Conservation (phyloP, 1,140 invertebrate species). For the Micrasema minimum region DNA sequence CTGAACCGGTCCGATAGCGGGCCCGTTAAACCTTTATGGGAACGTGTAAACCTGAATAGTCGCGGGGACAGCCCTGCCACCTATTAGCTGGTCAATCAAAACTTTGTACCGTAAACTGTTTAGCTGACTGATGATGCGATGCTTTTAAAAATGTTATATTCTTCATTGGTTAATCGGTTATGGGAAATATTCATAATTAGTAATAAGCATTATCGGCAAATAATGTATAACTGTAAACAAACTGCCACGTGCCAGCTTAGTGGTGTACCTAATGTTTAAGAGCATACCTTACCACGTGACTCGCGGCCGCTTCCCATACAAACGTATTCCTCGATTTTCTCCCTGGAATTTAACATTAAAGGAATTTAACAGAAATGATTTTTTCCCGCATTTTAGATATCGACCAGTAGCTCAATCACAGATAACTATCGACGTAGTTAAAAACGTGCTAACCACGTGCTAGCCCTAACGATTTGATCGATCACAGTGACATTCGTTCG, state of each 20-base stretch:
- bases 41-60: slow-evolving; percentile 20
- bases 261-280: no score
- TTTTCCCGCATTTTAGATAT: no score
- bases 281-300: no score
- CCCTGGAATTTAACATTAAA: no score
- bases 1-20: slow-evolving; percentile 46
- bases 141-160: not conserved
- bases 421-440: no score
- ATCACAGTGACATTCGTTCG: no score
- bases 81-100: slow-evolving; percentile 41
- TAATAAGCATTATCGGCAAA: not conserved
- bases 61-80: not conserved
- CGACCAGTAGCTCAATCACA: no score
- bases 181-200: not conserved
- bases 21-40: slow-evolving; percentile 49
- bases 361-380: no score
- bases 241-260: not conserved
- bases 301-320: no score
- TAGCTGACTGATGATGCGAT: not conserved
- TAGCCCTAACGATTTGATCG: no score
- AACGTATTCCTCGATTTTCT: no score
- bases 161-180: not conserved
- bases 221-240: not conserved
- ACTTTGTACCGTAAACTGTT: not conserved
- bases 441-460: no score